Evolutionary conservation across 2,888 invertebrate genomes (phyloP), one percentile per base, ranked within the genome.

Genomic region (Masnerella sp.): DNA sequence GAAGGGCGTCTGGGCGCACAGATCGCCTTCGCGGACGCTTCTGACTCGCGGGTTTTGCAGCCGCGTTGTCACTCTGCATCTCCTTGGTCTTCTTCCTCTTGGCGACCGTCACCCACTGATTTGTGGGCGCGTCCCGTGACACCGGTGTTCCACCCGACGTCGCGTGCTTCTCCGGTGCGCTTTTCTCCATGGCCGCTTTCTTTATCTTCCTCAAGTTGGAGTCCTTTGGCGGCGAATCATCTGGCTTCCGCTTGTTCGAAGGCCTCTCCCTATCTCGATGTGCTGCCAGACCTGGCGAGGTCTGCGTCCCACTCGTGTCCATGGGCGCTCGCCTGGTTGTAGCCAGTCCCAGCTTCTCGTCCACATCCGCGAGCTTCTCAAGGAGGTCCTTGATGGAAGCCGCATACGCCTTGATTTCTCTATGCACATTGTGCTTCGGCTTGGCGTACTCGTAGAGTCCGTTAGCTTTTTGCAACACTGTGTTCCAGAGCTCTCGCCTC

Each of bases 371-470:
- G 1, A 40, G 2, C 20, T 11, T 22, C 12, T 43, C 20, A 11
- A 20, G 1, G 5, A 8, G 2, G 7, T 3, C 20, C n/a, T 22
- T 43, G 11, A 22, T 22, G 18, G 2, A 4, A 12, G 43, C 11
- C 25, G 20, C 5, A 4, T 11, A n/a, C 2, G 18, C 5, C 11
- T 43, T 43, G 1, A 43, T 43, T 12, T 22, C 5, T 20, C 22
- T 20, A 18, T 43, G 43, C 18, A 43, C 25, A 18, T 43, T 43
- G 25, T 43, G 17, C 25, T 18, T 43, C 11, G 18, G 43, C 18
- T 25, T 43, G 25, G 11, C 43, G 12, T n/a, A 22, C 43, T 43
- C 43, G 43, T 43, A 43, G 9, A 43, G 11, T 43, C 18, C 18
- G 40, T 40, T n/a, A 9, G 14, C 18, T 18, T 40, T 40, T 2